A percentile compares a stretch with the other conserved stretches of the same genome.
Conservation (phyloP, 2,888 invertebrate species). For the Drosophila niveifrons region DNA sequence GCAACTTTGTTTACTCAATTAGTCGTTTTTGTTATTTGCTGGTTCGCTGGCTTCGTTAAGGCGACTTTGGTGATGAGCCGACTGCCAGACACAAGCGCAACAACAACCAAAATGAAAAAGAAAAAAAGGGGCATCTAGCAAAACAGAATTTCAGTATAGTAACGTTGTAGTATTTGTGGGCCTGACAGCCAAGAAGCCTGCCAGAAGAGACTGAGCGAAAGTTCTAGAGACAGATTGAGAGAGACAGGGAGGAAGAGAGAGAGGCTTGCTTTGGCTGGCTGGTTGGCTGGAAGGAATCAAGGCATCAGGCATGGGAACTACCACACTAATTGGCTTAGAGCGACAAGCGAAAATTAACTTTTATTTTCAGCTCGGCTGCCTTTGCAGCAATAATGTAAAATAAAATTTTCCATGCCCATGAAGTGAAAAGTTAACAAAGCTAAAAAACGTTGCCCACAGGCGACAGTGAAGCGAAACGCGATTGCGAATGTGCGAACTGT, state of each 20-base stretch:
- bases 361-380: conserved; percentile 68
- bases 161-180: neutral
- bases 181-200: neutral
- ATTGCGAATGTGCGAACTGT: conserved; percentile 1
- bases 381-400: conserved; percentile 68
- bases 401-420: conserved; percentile 67
- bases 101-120: too few species aligned
- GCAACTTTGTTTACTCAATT: conserved; percentile 78
- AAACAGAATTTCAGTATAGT: neutral
- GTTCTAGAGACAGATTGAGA: too few species aligned
- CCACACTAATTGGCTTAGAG: conserved; percentile 79
- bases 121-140: conserved; percentile 17
- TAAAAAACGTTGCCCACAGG: conserved; percentile 63
- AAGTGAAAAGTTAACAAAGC: conserved; percentile 71
- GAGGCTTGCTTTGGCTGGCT: neutral
- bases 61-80: conserved; percentile 56
- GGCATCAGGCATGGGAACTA: conserved; percentile 25
- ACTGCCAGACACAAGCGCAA: conserved; percentile 7
- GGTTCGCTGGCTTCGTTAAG: conserved; percentile 69
- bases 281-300: neutral
- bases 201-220: too few species aligned
- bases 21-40: conserved; percentile 75
- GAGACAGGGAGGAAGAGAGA: too few species aligned
- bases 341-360: conserved; percentile 81
- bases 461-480: conserved; percentile 31